These are phyloP conservation scores for Xestia c-nigrum DNA, from an alignment of 2,888 invertebrate genomes.

Conservation along the genomic window DNA sequence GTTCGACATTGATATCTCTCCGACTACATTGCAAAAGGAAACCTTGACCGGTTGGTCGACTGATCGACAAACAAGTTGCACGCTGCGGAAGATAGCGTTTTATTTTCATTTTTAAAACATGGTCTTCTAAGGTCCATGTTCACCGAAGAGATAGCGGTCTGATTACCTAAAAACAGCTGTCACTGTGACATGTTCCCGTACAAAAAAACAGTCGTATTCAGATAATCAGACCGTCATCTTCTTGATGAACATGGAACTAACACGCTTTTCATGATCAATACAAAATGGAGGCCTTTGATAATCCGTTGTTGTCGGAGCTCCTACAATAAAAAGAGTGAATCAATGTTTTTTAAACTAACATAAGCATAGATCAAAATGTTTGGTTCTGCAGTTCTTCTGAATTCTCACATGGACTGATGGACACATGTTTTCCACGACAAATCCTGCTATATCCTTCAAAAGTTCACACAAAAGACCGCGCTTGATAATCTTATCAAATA, in stretches of 20 bases:
- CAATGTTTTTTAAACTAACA: neutral
- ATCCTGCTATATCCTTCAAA: conserved; percentile 6
- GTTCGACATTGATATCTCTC: conserved; percentile 64
- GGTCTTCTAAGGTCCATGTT: too few species aligned
- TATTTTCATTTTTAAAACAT: conserved; percentile 56
- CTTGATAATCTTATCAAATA: conserved; percentile 35
- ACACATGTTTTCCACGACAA: neutral
- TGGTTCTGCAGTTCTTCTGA: neutral
- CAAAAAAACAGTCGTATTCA: too few species aligned
- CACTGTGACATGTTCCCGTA: too few species aligned
- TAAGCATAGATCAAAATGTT: neutral
- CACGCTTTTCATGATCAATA: conserved; percentile 36
- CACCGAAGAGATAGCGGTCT: too few species aligned
- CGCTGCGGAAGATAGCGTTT: conserved; percentile 61
- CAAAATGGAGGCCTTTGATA: neutral
- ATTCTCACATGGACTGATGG: conserved; percentile 19
- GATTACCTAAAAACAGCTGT: too few species aligned
- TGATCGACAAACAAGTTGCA: conserved; percentile 63
- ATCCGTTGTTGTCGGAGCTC: conserved; percentile 5
- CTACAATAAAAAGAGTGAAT: conserved; percentile 7
- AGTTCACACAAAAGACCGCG: conserved; percentile 13
- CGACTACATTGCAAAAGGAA: conserved; percentile 63
- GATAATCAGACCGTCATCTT: too few species aligned
- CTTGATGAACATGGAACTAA: too few species aligned
- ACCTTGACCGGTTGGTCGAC: conserved; percentile 68